Evolutionary conservation across 2,797 vertebrate genomes (phyloP), one percentile per base, ranked within the genome.

Genomic region (Perodicticus potto): DNA sequence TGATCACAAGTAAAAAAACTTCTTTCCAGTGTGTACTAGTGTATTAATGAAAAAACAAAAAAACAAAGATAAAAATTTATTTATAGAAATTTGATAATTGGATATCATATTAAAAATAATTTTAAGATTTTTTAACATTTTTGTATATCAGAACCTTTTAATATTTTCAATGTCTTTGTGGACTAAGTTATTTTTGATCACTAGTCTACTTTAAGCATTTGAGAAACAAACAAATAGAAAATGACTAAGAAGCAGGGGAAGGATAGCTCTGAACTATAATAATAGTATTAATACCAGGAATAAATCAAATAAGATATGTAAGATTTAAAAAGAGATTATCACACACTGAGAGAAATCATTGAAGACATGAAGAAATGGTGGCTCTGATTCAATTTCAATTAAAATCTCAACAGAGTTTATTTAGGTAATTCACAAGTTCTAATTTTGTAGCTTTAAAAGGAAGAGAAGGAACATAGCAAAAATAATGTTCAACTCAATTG

Each of bases 81-180:
- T 59, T 6, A 29, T 4, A 55, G 2, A 32, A 67, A 43, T 69
- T 27, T 49, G 34, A 69, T 61, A 29, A 83, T 2, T 37, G 70
- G 14, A 69, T 20, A 22, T 23, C 25, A 88, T 34, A 55, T 63
- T 43, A 59, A 49, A 49, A 49, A 49, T 49, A 14, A 49, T 49
- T 14, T 49, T 7, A 10, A 74, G 20, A 90, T 67, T 78, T 6
- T 93, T 92, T 67, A 92, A 45, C 2, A 25, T 43, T 1, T 72
- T 63, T 19, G 74, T 86, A 3, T 69, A 85, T 92, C 83, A 93
- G 83, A 78, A 57, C 63, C 13, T 85, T 94, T 78, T 13, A 59
- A 1, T 59, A 69, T 49, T 96, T 2, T 86, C 74, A 70, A n/a
- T 2, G 9, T 67, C 49, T 82, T 40, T 25, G 27, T 37, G 53